Evolutionary conservation across 2,888 invertebrate species (phyloP).

Genomic region (Leptura quadrifasciata): DNA sequence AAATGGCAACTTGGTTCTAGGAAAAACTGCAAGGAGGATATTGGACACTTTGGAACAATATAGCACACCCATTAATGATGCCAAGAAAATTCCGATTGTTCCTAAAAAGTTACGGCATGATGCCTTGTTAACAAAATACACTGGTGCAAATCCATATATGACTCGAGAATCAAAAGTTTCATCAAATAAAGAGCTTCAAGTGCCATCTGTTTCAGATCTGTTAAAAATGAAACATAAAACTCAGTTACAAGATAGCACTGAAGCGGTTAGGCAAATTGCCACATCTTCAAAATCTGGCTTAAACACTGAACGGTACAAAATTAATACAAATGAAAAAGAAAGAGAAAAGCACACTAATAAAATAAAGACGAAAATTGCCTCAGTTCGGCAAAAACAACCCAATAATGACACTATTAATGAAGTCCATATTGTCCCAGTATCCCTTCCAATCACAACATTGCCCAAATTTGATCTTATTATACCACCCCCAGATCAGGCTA

Average conservation of each 20-base stretch:
- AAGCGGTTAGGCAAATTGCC: conserved; percentile 78
- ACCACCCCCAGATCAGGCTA: conserved; percentile 65
- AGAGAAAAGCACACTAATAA: conserved; percentile 72
- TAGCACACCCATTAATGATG: conserved; percentile 87
- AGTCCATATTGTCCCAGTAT: conserved; percentile 75
- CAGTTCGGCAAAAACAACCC: conserved; percentile 62
- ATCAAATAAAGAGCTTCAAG: conserved; percentile 75
- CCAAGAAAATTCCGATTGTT: conserved; percentile 83
- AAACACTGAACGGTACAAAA: conserved; percentile 65
- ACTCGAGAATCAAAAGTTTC: conserved; percentile 60
- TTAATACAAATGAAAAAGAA: conserved; percentile 58
- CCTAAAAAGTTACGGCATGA: conserved; percentile 63
- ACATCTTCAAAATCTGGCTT: conserved; percentile 75
- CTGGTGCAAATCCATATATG: conserved; percentile 68
- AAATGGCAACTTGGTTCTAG: conserved; percentile 75
- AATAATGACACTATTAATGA: conserved; percentile 71
- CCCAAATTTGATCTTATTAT: conserved; percentile 77
- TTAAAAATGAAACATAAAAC: conserved; percentile 78
- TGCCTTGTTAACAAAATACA: conserved; percentile 64
- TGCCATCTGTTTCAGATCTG: conserved; percentile 80
- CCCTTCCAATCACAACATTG: conserved; percentile 77
- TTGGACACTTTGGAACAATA: conserved; percentile 88
- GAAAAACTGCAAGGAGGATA: conserved; percentile 86
- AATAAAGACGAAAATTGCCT: conserved; percentile 71
- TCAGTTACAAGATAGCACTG: conserved; percentile 78